phyloP scores from a whole-genome alignment of 1,140 invertebrate species.

The Drosophila sulfurigaster region DNA sequence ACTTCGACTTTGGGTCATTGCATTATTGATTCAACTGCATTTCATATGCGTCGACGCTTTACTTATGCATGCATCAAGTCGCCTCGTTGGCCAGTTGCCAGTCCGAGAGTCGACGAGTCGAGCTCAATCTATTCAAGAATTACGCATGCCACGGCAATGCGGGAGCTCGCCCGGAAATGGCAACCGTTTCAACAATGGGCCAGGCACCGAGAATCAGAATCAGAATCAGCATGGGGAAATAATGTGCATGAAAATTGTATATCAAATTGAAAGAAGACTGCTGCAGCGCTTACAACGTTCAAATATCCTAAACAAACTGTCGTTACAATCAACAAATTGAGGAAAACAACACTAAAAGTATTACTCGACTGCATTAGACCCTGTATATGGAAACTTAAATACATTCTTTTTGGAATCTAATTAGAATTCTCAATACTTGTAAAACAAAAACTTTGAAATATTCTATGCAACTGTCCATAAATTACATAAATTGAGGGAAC shows the following conservation, averaged over 20 bases:
- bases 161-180: constrained; percentile 67
- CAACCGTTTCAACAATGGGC: constrained; percentile 43
- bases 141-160: constrained; percentile 52
- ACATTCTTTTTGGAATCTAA: no score
- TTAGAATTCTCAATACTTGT: no score
- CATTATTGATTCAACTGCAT: constrained; percentile 79
- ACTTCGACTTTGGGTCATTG: constrained; percentile 56
- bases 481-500: no score
- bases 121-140: constrained; percentile 55
- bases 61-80: constrained; percentile 71
- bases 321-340: constrained; percentile 36
- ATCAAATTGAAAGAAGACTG: not conserved
- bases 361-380: no score
- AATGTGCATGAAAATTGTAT: constrained; percentile 3
- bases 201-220: constrained; percentile 28
- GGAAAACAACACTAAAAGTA: not conserved
- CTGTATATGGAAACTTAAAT: no score
- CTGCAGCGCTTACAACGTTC: constrained; percentile 16
- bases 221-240: constrained; percentile 12
- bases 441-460: no score
- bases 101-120: no score
- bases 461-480: no score
- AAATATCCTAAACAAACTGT: constrained; percentile 37
- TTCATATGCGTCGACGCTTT: constrained; percentile 50
- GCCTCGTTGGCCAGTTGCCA: no score